Conservation (phyloP, 2,797 vertebrate genomes). For the Valencia hispanica region DNA sequence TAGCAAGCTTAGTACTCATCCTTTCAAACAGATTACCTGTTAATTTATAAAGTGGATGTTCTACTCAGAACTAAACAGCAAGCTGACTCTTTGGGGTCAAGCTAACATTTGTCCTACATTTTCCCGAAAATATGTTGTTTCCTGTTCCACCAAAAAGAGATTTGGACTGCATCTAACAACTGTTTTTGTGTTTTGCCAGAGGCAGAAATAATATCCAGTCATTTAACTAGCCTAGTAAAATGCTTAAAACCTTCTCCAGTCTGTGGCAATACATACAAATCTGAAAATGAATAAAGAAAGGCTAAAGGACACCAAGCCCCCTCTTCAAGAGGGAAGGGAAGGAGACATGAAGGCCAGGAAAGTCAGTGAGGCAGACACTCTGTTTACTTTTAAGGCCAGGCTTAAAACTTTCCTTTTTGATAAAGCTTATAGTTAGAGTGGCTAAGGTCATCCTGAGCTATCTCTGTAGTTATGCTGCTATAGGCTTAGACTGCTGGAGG, state of each 20-base stretch:
- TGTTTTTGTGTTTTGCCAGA: neutral
- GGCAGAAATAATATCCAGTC: neutral
- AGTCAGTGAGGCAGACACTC: too few relatives aligned
- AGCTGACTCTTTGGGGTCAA: neutral
- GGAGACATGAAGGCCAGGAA: neutral
- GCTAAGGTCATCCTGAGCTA: too few relatives aligned
- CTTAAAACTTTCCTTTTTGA: too few relatives aligned
- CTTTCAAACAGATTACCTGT: neutral
- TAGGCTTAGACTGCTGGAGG: too few relatives aligned
- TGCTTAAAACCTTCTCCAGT: neutral
- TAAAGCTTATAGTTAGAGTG: too few relatives aligned
- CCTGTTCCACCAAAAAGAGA: neutral
- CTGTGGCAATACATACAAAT: neutral
- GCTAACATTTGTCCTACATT: neutral
- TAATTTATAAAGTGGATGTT: neutral
- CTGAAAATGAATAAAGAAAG: neutral
- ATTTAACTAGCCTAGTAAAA: neutral
- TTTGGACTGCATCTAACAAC: neutral
- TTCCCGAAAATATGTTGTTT: neutral
- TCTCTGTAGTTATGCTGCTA: too few relatives aligned
- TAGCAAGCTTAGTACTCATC: neutral
- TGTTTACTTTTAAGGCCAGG: too few relatives aligned
- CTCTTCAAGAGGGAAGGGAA: neutral
- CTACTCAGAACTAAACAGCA: neutral
- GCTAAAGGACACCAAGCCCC: neutral